Evolutionary conservation across 2,888 invertebrate genomes (phyloP), one percentile per base, ranked within the genome.

Genomic region (Azorinus chamasolen): DNA sequence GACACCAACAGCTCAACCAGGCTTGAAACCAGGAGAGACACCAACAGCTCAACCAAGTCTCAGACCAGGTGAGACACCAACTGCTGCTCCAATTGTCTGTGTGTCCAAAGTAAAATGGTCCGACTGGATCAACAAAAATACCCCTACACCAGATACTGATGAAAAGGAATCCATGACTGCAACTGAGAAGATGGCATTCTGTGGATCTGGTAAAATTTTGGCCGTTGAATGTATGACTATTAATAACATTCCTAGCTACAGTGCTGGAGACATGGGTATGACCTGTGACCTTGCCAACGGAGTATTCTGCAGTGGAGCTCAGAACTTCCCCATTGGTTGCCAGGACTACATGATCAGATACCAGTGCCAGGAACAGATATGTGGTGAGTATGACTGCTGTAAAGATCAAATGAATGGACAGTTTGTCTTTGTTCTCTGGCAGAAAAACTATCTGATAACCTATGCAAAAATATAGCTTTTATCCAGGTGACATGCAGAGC

Each of bases 271-370:
- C 62, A 61, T 83, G 0, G 79, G 63, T n/a, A 74, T 80, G 16
- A 73, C 74, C 10, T 92, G 92, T 74, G 83, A 87, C 55, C 41
- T 97, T 72, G 95, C 96, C 83, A 94, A 94, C 14, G 97, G 97
- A 0, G 93, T 97, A 0, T 92, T 95, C 2, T 97, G 97, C 89
- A 27, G 18, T 8, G 73, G 93, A 91, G 74, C 66, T 6, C 83
- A 83, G 24, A 89, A 86, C 65, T 61, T 57, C 53, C 83, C 86
- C 16, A 57, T 85, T 18, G 74, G 79, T 2, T 92, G 92, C 72
- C 72, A 79, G 10, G 91, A 92, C 72, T 92, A 90, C 78, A 89
- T 90, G 85, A 87, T 92, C 46, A 83, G 90, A 76, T 90, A 90
- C 78, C 86, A 83, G 54, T 91, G 91, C 58, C 78, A 87, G 20